phyloP scores from a whole-genome alignment of 2,888 invertebrate genomes.

The Eupelmus urozonus region DNA sequence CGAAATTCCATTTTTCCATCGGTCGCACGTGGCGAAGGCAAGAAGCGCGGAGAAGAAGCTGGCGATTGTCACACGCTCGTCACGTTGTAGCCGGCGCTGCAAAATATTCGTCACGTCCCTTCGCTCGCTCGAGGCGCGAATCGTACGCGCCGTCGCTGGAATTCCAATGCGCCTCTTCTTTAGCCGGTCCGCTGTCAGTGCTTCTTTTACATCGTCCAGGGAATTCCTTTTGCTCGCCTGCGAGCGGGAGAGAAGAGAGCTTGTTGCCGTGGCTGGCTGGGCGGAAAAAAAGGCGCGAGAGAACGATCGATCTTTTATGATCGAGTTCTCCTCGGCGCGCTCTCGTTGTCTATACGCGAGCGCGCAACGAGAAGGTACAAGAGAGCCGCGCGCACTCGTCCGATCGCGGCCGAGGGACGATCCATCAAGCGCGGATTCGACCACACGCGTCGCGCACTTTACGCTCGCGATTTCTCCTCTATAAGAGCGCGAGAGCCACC shows the following conservation, averaged over 20 bases:
- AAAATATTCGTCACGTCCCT: background rate
- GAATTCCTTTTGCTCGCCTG: background rate
- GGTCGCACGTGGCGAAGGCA: too few relatives aligned
- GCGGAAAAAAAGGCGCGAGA: background rate
- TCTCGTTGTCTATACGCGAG: too few relatives aligned
- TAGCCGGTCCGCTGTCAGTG: background rate
- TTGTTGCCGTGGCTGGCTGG: too few relatives aligned
- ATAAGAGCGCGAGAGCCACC: too few relatives aligned
- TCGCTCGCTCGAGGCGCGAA: background rate
- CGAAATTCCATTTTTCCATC: background rate
- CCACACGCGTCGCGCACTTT: slow-evolving; percentile 46
- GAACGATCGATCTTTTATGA: slow-evolving; percentile 37
- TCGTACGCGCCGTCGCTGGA: slow-evolving; percentile 11
- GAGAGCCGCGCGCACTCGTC: background rate
- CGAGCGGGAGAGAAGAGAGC: background rate
- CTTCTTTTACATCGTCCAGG: background rate
- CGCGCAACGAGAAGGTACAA: background rate
- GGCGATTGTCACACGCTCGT: slow-evolving; percentile 11
- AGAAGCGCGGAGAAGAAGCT: background rate
- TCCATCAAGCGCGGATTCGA: slow-evolving; percentile 35
- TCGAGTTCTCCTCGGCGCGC: background rate
- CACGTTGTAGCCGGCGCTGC: background rate
- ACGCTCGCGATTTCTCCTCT: slow-evolving; percentile 1
- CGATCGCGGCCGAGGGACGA: slow-evolving; percentile 16
- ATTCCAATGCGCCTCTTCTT: slow-evolving; percentile 7